phyloP scores from a whole-genome alignment of 2,797 vertebrate species.

The Acrocephalus scirpaceus region DNA sequence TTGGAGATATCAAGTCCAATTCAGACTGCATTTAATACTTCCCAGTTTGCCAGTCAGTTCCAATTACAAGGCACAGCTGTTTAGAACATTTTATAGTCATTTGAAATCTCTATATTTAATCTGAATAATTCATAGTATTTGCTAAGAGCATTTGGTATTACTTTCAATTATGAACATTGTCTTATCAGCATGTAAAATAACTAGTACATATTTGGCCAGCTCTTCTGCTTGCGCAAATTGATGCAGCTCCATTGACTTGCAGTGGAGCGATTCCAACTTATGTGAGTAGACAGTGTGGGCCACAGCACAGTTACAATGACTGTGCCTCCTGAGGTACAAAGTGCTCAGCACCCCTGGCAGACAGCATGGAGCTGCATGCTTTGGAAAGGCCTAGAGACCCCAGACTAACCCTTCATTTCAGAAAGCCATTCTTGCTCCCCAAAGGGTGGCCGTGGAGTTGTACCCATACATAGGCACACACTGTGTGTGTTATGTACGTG shows the following conservation, averaged over 20 bases:
- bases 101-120: constrained; percentile 66
- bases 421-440: neutral
- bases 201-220: constrained; percentile 23
- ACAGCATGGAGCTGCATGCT: neutral
- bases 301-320: neutral
- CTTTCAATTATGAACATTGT: constrained; percentile 68
- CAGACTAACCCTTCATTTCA: neutral
- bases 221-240: constrained; percentile 43
- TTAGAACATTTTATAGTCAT: constrained; percentile 52
- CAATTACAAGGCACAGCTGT: constrained; percentile 71
- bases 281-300: neutral
- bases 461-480: accelerated
- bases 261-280: neutral
- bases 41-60: constrained; percentile 58
- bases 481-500: neutral
- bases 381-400: neutral
- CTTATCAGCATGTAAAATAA: constrained; percentile 51
- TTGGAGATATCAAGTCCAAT: constrained; percentile 32
- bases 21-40: constrained; percentile 30
- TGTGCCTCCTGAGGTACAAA: neutral
- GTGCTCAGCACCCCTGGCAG: neutral
- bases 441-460: neutral
- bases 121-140: constrained; percentile 64
- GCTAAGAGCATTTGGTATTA: constrained; percentile 57
- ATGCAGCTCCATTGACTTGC: constrained; percentile 37